Percentiles rank a stretch among this genome's conserved stretches.
phyloP scores from a whole-genome alignment of 2,888 invertebrate species.

The Ernsta delagoae region DNA sequence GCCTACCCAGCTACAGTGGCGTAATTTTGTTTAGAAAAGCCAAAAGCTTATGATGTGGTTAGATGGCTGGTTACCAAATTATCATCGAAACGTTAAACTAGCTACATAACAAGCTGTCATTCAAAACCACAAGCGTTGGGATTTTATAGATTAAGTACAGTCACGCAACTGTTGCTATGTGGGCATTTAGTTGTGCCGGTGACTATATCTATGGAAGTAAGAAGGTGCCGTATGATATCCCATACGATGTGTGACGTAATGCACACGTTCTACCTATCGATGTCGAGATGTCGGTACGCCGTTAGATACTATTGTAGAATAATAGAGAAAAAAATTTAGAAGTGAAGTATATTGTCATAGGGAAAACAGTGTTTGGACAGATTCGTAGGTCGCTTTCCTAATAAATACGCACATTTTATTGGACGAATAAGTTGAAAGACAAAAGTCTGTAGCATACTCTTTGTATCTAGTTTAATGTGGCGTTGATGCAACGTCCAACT shows the following conservation, averaged over 20 bases:
- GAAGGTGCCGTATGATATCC: neutral
- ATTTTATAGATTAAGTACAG: too few species aligned
- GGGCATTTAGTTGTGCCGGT: too few species aligned
- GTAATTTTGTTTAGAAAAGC: too few species aligned
- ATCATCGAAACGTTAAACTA: too few species aligned
- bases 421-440: slow-evolving; percentile 3
- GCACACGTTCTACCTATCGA: neutral
- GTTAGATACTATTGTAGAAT: neutral
- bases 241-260: neutral
- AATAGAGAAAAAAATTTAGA: neutral
- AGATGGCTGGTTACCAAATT: too few species aligned
- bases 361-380: neutral
- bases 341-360: neutral
- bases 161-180: too few species aligned
- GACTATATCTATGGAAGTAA: neutral
- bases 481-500: slow-evolving; percentile 56
- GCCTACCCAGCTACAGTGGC: too few species aligned
- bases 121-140: too few species aligned
- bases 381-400: slow-evolving; percentile 6
- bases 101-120: too few species aligned
- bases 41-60: too few species aligned
- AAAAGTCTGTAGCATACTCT: neutral
- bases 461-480: slow-evolving; percentile 54
- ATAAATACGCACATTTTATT: slow-evolving; percentile 18
- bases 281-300: neutral